Evolutionary conservation across 2,888 invertebrate genomes (phyloP).

Genomic region (Ectobius pallidus): DNA sequence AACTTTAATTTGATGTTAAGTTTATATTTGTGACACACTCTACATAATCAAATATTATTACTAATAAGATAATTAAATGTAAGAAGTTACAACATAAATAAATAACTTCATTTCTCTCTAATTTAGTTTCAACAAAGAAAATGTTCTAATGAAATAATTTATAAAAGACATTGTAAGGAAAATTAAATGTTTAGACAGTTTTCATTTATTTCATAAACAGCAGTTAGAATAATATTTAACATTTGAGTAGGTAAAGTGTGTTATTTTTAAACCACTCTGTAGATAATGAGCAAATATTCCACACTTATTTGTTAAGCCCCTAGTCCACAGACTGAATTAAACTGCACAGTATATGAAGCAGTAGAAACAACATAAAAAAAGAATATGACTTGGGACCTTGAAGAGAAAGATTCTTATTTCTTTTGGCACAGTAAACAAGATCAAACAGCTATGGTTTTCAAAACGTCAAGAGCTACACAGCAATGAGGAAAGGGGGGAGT

Average conservation of each 20-base stretch:
- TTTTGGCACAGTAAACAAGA: conserved; percentile 27
- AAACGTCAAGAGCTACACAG: conserved; percentile 29
- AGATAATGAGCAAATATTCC: conserved; percentile 29
- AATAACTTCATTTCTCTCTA: no score
- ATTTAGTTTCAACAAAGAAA: no score
- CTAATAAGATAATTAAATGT: no score
- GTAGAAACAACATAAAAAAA: not conserved
- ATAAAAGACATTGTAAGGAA: no score
- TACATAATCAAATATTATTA: no score
- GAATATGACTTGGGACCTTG: not conserved
- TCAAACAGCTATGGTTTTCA: conserved; percentile 17
- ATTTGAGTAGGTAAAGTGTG: conserved; percentile 16
- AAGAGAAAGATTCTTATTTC: not conserved
- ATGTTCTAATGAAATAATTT: no score
- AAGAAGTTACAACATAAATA: no score
- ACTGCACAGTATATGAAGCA: conserved; percentile 7
- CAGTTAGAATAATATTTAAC: no score
- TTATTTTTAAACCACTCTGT: not conserved
- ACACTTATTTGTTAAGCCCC: conserved; percentile 1
- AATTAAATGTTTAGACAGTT: no score
- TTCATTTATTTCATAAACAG: no score
- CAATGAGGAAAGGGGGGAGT: conserved; percentile 6
- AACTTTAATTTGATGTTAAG: no score
- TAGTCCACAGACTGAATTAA: not conserved
- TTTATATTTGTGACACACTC: no score